These are phyloP conservation scores for Apostichopus californicus DNA, from an alignment of 35 echinoderm and acorn worm genomes.

Conservation along the genomic window DNA sequence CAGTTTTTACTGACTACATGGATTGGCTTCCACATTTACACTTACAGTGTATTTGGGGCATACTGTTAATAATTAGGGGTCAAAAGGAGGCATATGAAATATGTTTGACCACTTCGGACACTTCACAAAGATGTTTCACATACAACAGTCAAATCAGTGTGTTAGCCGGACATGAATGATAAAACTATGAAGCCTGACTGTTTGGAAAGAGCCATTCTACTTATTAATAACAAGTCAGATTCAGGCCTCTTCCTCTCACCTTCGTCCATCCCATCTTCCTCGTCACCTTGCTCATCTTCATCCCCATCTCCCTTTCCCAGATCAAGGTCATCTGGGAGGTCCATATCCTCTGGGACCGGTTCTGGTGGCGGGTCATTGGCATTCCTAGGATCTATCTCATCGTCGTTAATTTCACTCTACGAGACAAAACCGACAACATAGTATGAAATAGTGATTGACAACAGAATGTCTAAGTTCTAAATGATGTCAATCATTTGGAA, in stretches of 20 bases:
- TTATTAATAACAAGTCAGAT: no score
- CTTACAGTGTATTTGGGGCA: no score
- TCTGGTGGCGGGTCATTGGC: constrained; percentile 87
- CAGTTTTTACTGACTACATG: no score
- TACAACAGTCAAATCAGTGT: no score
- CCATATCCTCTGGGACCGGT: constrained; percentile 78
- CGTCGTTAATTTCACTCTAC: constrained; percentile 93
- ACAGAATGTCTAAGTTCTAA: background rate
- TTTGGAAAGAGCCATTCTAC: no score
- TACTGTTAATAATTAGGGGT: no score
- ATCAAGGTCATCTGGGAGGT: constrained; percentile 94
- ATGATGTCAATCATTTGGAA: background rate
- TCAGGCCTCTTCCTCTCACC: background rate
- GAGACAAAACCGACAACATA: background rate
- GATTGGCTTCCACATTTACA: no score
- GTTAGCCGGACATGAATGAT: no score
- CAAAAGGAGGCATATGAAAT: no score
- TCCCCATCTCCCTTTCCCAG: constrained; percentile 69
- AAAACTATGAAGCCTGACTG: no score
- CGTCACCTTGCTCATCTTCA: background rate
- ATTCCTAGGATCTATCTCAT: constrained; percentile 85
- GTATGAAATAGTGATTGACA: background rate
- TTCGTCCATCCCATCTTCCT: constrained; percentile 18
- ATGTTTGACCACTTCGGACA: no score
- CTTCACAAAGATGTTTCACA: no score